Evolutionary conservation across 2,888 invertebrate genomes (phyloP), one percentile per base, ranked within the genome.

Genomic region (Prosopocoilus inquinatus): DNA sequence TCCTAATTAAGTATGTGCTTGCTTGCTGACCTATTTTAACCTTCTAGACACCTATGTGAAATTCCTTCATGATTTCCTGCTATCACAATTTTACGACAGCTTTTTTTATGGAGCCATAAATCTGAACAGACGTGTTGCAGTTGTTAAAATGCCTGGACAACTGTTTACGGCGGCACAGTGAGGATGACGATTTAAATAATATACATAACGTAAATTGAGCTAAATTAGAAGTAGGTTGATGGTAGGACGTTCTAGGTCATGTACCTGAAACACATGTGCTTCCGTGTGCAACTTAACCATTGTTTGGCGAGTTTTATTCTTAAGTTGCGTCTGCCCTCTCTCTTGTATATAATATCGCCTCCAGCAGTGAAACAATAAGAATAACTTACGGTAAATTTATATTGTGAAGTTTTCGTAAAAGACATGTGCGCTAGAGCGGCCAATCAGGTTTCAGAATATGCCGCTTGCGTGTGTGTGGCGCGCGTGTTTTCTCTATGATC

Each of bases 391-490:
- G 55, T 56, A 56, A 47, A 55, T 52, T 50, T 61, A 55, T 49
- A 55, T 59, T 58, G 50, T 47, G 50, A 57, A 52, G 54, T 56
- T 54, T 60, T 60, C 53, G 48, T 60, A 58, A 57, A 53, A 60
- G 63, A 58, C 63, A 61, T 63, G 61, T 62, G 64, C 63, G 56
- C 51, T 48, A 57, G 49, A 53, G 43, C 57, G 50, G 50, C 64
- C 64, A 65, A 65, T 65, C 60, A 60, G 61, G 50, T 59, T 55
- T 41, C 49, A 55, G 61, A 59, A 62, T 55, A 55, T 55, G 51
- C 57, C 56, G 57, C 50, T 60, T 62, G 65, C 61, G 63, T 62
- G 65, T 58, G 58, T 64, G 60, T 59, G 59, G 58, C 58, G 60
- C 61, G 53, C 59, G 55, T 55, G 57, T 59, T 53, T 41, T 15